Conservation (phyloP, 2,888 invertebrate genomes). For the Polymixis flavicincta region DNA sequence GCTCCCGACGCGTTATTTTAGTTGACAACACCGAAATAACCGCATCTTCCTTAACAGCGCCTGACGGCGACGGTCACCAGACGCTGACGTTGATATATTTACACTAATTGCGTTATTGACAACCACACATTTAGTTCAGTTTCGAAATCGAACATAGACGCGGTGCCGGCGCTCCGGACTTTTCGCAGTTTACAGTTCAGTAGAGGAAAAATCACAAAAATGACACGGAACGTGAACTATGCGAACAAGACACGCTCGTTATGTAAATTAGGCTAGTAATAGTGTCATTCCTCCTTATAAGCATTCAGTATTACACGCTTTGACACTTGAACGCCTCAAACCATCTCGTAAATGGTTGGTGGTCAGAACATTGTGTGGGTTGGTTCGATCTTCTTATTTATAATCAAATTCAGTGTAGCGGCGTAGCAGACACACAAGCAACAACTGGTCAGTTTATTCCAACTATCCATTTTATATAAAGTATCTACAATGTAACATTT, state of each 20-base stretch:
- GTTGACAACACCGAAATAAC: slow-evolving; percentile 90
- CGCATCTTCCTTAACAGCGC: slow-evolving; percentile 84
- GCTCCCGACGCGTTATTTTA: slow-evolving; percentile 85
- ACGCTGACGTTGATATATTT: slow-evolving; percentile 88
- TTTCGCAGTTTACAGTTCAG: slow-evolving; percentile 35
- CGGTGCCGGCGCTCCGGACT: slow-evolving; percentile 51
- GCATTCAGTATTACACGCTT: slow-evolving; percentile 75
- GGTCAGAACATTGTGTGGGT: slow-evolving; percentile 54
- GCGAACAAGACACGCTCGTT: slow-evolving; percentile 70
- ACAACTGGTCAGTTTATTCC: slow-evolving; percentile 32
- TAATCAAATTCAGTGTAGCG: slow-evolving; percentile 26
- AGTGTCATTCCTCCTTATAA: slow-evolving; percentile 76
- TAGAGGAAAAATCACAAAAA: slow-evolving; percentile 46
- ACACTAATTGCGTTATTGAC: slow-evolving; percentile 90
- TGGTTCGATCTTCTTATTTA: slow-evolving; percentile 34
- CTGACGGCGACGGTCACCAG: slow-evolving; percentile 82
- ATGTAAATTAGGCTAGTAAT: slow-evolving; percentile 77
- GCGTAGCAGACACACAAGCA: slow-evolving; percentile 14
- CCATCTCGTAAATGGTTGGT: slow-evolving; percentile 49
- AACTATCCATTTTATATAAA: slow-evolving; percentile 21
- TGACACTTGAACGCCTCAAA: slow-evolving; percentile 66
- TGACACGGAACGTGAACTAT: slow-evolving; percentile 41
- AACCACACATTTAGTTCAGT: slow-evolving; percentile 81
- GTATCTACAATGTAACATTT: slow-evolving; percentile 7
- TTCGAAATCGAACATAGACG: slow-evolving; percentile 74